A percentile compares a stretch with the other conserved stretches of the same genome.
phyloP scores from a whole-genome alignment of 2,113 vertebrate species.

The Calyptommatus sinebrachiatus region DNA sequence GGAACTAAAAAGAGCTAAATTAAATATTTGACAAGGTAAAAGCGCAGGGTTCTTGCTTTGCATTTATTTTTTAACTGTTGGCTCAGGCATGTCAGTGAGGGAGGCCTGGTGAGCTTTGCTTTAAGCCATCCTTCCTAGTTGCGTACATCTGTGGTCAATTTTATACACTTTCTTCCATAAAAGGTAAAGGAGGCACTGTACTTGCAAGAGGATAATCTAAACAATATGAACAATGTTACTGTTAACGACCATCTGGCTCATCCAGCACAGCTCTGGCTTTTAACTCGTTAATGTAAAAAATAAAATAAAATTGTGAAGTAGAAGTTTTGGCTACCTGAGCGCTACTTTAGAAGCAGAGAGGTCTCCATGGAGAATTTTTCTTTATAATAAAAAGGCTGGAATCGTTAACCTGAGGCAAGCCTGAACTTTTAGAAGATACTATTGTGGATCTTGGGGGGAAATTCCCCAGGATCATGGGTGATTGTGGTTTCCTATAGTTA shows the following conservation, averaged over 20 bases:
- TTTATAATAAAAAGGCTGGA: slow-evolving; percentile 28
- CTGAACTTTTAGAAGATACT: slow-evolving; percentile 10
- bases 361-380: slow-evolving; percentile 15
- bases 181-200: slow-evolving; percentile 81
- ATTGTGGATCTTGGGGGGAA: neutral
- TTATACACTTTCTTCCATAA: slow-evolving; percentile 85
- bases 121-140: slow-evolving; percentile 75
- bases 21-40: slow-evolving; percentile 66
- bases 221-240: slow-evolving; percentile 82
- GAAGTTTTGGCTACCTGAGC: slow-evolving; percentile 31
- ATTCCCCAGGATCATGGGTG: neutral
- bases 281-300: slow-evolving; percentile 78
- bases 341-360: slow-evolving; percentile 36
- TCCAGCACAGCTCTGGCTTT: slow-evolving; percentile 71
- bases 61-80: slow-evolving; percentile 79
- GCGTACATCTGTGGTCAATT: slow-evolving; percentile 84
- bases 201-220: slow-evolving; percentile 82
- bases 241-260: slow-evolving; percentile 80
- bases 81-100: slow-evolving; percentile 71
- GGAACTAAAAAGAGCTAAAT: slow-evolving; percentile 66
- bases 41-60: slow-evolving; percentile 61
- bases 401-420: neutral
- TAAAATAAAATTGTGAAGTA: slow-evolving; percentile 29
- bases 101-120: slow-evolving; percentile 75
- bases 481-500: neutral